Evolutionary conservation across 2,888 invertebrate species (phyloP).

Genomic region (Aleiodes testaceus): DNA sequence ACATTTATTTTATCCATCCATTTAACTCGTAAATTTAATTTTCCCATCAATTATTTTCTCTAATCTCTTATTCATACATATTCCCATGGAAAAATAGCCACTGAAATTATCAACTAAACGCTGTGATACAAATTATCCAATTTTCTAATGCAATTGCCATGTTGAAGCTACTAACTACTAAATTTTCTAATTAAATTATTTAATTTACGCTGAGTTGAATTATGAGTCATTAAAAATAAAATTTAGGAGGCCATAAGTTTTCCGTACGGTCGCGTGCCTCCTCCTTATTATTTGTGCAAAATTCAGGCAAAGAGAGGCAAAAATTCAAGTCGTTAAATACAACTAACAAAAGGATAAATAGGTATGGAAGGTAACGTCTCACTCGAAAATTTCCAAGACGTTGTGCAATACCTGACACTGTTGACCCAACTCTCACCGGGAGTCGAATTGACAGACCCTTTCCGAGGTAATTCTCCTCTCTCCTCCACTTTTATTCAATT

Average conservation of each 20-base stretch:
- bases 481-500: slow-evolving; percentile 17
- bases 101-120: too few relatives aligned
- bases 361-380: slow-evolving; percentile 17
- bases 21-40: too few relatives aligned
- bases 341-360: slow-evolving; percentile 25
- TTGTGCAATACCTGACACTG: slow-evolving; percentile 53
- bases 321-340: not conserved
- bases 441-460: slow-evolving; percentile 39
- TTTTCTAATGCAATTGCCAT: too few relatives aligned
- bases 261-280: slow-evolving; percentile 22
- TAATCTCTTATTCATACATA: too few relatives aligned
- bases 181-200: slow-evolving; percentile 4
- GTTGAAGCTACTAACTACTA: not conserved
- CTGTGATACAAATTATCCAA: too few relatives aligned
- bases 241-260: slow-evolving; percentile 14
- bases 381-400: slow-evolving; percentile 20
- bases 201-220: not conserved
- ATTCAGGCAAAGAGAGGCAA: slow-evolving; percentile 14
- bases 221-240: slow-evolving; percentile 13
- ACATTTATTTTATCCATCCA: too few relatives aligned
- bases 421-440: slow-evolving; percentile 62
- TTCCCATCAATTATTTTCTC: too few relatives aligned
- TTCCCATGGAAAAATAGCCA: too few relatives aligned
- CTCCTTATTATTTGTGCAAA: slow-evolving; percentile 17
- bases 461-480: slow-evolving; percentile 27